Evolutionary conservation across 2,888 invertebrate genomes (phyloP).

Genomic region (Cephus sareptanus): DNA sequence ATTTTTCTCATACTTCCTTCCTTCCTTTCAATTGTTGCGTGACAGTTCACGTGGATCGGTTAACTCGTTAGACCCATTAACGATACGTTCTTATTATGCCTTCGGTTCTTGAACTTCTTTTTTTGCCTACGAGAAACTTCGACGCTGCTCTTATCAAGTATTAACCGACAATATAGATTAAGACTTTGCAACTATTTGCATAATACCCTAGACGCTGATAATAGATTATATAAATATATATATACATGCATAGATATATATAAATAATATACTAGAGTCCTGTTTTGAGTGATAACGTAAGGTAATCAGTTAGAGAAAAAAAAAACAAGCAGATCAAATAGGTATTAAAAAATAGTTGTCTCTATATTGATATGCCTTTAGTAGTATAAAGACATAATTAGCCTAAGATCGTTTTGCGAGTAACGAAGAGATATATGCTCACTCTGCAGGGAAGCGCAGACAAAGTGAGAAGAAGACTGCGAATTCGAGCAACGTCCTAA

Average conservation of each 20-base stretch:
- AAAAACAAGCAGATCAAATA: constrained; percentile 25
- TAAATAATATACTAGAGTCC: constrained; percentile 30
- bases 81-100: neutral
- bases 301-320: constrained; percentile 34
- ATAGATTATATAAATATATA: neutral
- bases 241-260: neutral
- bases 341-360: constrained; percentile 35
- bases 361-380: constrained; percentile 47
- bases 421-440: neutral
- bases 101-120: neutral
- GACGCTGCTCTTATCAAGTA: neutral
- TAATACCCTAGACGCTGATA: neutral
- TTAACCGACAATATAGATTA: neutral
- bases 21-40: neutral
- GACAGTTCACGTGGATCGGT: neutral
- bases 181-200: neutral
- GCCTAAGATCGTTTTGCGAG: constrained; percentile 18
- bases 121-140: neutral
- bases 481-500: constrained; percentile 39
- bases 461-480: constrained; percentile 54
- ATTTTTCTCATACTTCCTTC: neutral
- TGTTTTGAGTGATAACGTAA: constrained; percentile 56
- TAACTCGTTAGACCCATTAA: neutral
- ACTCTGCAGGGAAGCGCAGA: neutral
- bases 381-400: constrained; percentile 37